Percentiles rank a stretch among this genome's conserved stretches.
These are phyloP conservation scores for Porites cylindrica DNA, from an alignment of 92 coral and sea anemone species.

Conservation along the genomic window DNA sequence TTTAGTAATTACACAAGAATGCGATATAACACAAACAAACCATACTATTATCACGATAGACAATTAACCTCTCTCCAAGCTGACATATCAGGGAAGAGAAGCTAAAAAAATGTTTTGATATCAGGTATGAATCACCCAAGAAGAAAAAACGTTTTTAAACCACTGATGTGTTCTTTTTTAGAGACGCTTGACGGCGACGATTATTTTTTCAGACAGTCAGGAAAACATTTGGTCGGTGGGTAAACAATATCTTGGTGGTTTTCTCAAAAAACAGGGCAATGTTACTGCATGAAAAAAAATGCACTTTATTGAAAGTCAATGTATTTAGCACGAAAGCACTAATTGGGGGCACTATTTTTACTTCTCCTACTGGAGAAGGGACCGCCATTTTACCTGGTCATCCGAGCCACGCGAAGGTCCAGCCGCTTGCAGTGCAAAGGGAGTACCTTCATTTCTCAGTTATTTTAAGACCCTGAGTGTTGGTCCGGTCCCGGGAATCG, in stretches of 20 bases:
- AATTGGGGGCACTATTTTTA: too few relatives aligned
- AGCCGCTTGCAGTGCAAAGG: too few relatives aligned
- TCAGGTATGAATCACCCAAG: slow-evolving; percentile 4
- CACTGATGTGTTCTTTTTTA: background rate
- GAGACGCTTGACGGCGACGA: background rate
- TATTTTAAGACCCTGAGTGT: too few relatives aligned
- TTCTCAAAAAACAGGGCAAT: background rate
- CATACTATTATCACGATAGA: slow-evolving; percentile 72
- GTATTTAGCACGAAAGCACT: too few relatives aligned
- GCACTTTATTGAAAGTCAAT: too few relatives aligned
- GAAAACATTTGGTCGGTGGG: background rate
- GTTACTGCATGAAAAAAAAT: background rate
- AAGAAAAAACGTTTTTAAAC: too few relatives aligned
- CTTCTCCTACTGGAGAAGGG: too few relatives aligned
- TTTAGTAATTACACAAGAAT: slow-evolving; percentile 66
- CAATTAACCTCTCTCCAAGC: slow-evolving; percentile 47
- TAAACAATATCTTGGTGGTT: slow-evolving; percentile 13
- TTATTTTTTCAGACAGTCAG: background rate
- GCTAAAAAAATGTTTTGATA: slow-evolving; percentile 1
- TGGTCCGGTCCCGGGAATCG: too few relatives aligned
- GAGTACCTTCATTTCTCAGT: too few relatives aligned
- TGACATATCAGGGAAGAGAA: slow-evolving; percentile 20
- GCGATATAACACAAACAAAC: slow-evolving; percentile 82
- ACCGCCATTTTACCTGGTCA: too few relatives aligned
- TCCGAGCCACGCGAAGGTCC: too few relatives aligned